These are phyloP conservation scores for Tyrannus savana DNA, from an alignment of 2,113 vertebrate genomes.

Conservation along the genomic window DNA sequence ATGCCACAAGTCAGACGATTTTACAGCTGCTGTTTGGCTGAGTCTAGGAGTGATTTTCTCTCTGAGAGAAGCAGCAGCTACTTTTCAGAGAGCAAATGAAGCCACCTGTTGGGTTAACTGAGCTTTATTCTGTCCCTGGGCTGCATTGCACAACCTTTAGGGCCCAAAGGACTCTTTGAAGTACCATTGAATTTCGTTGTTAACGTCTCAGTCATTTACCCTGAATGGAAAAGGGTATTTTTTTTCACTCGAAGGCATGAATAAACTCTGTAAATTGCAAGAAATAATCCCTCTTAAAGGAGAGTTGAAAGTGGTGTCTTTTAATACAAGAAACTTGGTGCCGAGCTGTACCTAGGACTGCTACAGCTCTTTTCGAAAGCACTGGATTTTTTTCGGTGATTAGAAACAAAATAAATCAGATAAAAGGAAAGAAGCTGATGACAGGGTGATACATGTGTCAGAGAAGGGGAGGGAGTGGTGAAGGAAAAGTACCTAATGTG, in stretches of 20 bases:
- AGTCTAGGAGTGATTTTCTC: not conserved
- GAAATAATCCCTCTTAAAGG: conserved; percentile 34
- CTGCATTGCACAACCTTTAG: conserved; percentile 9
- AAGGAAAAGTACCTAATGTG: not conserved
- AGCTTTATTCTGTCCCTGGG: not conserved
- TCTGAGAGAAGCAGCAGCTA: not conserved
- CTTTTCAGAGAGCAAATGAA: conserved; percentile 34
- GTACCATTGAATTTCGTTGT: conserved; percentile 59
- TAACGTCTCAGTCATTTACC: conserved; percentile 49
- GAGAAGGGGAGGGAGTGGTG: not conserved
- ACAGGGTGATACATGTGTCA: not conserved
- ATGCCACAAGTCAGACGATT: not conserved
- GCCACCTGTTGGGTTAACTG: conserved; percentile 19
- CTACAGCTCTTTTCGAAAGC: not conserved
- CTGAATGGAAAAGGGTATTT: conserved; percentile 16
- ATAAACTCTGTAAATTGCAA: conserved; percentile 12
- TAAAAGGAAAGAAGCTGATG: conserved; percentile 3
- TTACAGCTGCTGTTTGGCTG: not conserved
- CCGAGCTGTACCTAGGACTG: not conserved
- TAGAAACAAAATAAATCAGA: conserved; percentile 37
- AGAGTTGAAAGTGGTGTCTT: conserved; percentile 5
- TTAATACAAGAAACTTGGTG: not conserved
- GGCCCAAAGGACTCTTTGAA: conserved; percentile 52
- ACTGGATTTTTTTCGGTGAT: not conserved
- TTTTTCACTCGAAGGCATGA: conserved; percentile 28